Conservation (phyloP, 2,888 invertebrate genomes). For the Xestobium rufovillosum region DNA sequence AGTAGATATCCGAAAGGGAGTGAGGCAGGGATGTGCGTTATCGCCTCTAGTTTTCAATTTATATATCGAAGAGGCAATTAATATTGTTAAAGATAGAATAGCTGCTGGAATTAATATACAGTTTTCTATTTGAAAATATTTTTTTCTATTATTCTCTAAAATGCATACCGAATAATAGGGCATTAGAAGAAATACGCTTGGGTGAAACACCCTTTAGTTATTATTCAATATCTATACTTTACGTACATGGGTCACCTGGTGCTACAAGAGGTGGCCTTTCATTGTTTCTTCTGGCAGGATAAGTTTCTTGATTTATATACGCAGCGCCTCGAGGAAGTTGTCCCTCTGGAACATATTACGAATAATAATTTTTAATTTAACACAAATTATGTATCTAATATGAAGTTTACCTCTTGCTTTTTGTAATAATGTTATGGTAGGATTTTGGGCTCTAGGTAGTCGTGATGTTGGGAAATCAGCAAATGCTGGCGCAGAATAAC, state of each 20-base stretch:
- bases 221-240: too few relatives aligned
- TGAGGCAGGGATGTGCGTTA: too few relatives aligned
- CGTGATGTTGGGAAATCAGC: slow-evolving; percentile 48
- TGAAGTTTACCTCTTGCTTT: slow-evolving; percentile 79
- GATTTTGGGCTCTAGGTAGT: slow-evolving; percentile 75
- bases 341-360: slow-evolving; percentile 57
- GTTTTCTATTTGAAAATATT: too few relatives aligned
- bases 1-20: too few relatives aligned
- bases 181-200: too few relatives aligned
- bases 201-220: too few relatives aligned
- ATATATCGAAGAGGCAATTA: too few relatives aligned
- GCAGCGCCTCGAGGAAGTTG: slow-evolving; percentile 71
- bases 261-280: slow-evolving; percentile 51
- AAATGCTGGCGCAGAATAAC: slow-evolving; percentile 56
- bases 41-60: too few relatives aligned
- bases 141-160: too few relatives aligned
- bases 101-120: too few relatives aligned
- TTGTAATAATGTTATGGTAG: slow-evolving; percentile 78
- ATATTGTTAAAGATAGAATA: too few relatives aligned
- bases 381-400: slow-evolving; percentile 5
- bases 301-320: slow-evolving; percentile 51
- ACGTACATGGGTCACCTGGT: slow-evolving; percentile 56
- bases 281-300: slow-evolving; percentile 39
- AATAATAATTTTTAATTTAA: slow-evolving; percentile 6
- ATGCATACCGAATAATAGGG: too few relatives aligned